phyloP scores from a whole-genome alignment of 1,140 invertebrate genomes.

The Bombyx mori region ASM3026992v2 NC_085116.1:8089501-8090000 shows the following conservation, averaged over 20 bases:
- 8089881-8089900: conserved; percentile 68
- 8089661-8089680: no score
- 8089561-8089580: no score
- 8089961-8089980: neutral
- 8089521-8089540: no score
- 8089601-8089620: no score
- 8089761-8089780: conserved; percentile 73
- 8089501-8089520: no score
- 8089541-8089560: no score
- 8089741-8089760: conserved; percentile 71
- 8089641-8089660: no score
- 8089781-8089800: conserved; percentile 68
- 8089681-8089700: no score
- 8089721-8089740: conserved; percentile 69
- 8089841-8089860: conserved; percentile 64
- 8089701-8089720: conserved; percentile 61
- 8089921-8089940: conserved; percentile 69
- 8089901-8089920: conserved; percentile 75
- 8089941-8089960: conserved; percentile 35
- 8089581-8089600: no score
- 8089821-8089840: conserved; percentile 47
- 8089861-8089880: conserved; percentile 73
- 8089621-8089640: no score
- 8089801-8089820: conserved; percentile 71
- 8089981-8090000: no score